Conservation (phyloP, 1,140 invertebrate genomes). For the Mactra quadrangularis region DNA sequence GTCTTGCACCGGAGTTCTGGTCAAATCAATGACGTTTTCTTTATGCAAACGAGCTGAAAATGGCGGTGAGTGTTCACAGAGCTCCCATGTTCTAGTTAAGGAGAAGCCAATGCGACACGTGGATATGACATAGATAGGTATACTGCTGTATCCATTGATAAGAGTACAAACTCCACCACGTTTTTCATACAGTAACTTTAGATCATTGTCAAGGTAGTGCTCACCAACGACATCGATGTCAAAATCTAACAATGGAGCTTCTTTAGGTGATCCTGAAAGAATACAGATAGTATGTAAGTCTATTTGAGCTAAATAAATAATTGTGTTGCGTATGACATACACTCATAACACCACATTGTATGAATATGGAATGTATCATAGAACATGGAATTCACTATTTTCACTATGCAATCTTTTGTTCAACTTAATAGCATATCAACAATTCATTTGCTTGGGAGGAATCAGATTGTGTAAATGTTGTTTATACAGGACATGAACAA, state of each 20-base stretch:
- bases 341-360: not conserved
- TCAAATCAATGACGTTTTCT: constrained; percentile 62
- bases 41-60: not conserved
- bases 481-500: not conserved
- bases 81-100: not conserved
- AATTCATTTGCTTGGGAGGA: not conserved
- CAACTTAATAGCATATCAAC: too few species aligned
- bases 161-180: constrained; percentile 45
- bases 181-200: constrained; percentile 46
- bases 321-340: too few species aligned
- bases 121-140: constrained; percentile 55
- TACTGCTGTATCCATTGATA: constrained; percentile 36
- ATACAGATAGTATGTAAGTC: not conserved
- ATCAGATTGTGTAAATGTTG: not conserved
- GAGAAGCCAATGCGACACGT: constrained; percentile 10
- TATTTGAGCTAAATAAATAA: too few species aligned
- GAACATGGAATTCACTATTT: too few species aligned
- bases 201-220: not conserved
- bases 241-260: constrained; percentile 24
- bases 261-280: constrained; percentile 27
- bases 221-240: not conserved
- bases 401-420: too few species aligned
- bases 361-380: too few species aligned
- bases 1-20: constrained; percentile 81
- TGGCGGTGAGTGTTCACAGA: constrained; percentile 21